Evolutionary conservation across 1,140 invertebrate genomes (phyloP).

Genomic region (Bradysia coprophila): DNA sequence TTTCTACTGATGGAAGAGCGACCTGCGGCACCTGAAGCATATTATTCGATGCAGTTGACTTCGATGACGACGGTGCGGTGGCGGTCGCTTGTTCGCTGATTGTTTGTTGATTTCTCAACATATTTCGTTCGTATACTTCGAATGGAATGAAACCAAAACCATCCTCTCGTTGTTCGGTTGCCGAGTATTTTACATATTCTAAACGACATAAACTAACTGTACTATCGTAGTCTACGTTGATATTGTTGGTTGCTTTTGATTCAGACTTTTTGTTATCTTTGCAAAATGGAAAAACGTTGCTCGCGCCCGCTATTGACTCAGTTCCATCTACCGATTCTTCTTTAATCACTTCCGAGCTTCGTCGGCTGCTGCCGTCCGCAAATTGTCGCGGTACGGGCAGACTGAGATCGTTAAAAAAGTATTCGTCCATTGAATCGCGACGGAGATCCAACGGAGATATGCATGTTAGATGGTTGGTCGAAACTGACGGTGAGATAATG

Average conservation of each 20-base stretch:
- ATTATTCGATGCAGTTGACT: not conserved
- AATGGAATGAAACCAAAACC: constrained; percentile 18
- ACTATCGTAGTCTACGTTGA: not conserved
- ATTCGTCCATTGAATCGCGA: constrained; percentile 39
- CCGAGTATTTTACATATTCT: constrained; percentile 13
- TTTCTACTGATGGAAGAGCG: not conserved
- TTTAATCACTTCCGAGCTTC: constrained; percentile 36
- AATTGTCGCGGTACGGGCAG: constrained; percentile 53
- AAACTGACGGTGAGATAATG: constrained; percentile 22
- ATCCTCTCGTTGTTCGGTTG: constrained; percentile 15
- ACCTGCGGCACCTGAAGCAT: constrained; percentile 1
- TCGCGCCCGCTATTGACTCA: not conserved
- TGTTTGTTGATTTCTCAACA: constrained; percentile 11
- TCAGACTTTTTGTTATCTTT: not conserved
- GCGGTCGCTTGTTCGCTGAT: too few species aligned
- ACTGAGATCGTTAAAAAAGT: constrained; percentile 25
- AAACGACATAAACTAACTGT: constrained; percentile 2
- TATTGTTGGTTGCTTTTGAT: not conserved
- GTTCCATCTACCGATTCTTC: constrained; percentile 15
- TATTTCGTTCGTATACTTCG: constrained; percentile 22
- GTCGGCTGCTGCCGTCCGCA: constrained; percentile 45
- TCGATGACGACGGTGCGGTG: not conserved
- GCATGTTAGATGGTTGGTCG: constrained; percentile 28
- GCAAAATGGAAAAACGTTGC: too few species aligned
- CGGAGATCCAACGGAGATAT: constrained; percentile 46